These are phyloP conservation scores for Bimastos eiseni DNA, from an alignment of 2,888 invertebrate genomes.

Conservation along the genomic window DNA sequence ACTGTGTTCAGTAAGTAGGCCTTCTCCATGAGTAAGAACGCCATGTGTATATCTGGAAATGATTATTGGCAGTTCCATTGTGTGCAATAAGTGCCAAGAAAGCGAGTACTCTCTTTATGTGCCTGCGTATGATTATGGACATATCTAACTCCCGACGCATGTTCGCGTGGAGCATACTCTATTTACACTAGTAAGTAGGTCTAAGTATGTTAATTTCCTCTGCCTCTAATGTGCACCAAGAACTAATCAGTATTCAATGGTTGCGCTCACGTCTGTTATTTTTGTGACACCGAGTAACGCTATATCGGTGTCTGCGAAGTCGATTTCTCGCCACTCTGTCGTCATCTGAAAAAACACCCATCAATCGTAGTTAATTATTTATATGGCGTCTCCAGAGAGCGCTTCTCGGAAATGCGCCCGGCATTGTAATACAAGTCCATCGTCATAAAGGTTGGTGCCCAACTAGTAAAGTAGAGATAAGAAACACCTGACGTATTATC, in stretches of 20 bases:
- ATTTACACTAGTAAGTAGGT: not conserved
- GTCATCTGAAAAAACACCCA: slow-evolving; percentile 49
- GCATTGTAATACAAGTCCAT: no score
- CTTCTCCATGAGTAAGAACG: no score
- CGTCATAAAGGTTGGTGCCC: no score
- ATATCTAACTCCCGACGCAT: not conserved
- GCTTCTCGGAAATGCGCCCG: not conserved
- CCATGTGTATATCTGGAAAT: not conserved
- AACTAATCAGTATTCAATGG: no score
- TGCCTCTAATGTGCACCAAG: not conserved
- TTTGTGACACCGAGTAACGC: slow-evolving; percentile 55
- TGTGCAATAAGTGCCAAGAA: not conserved
- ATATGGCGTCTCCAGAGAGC: not conserved
- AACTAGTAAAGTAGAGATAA: no score
- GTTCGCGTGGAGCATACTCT: no score
- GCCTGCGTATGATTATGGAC: not conserved
- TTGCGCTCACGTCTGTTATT: slow-evolving; percentile 55
- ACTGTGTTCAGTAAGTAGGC: no score
- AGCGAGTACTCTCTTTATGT: not conserved
- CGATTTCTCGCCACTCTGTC: slow-evolving; percentile 56
- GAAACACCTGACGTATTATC: no score
- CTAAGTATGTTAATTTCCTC: not conserved
- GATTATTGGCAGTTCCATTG: not conserved
- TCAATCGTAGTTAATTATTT: not conserved
- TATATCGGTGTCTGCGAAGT: slow-evolving; percentile 54